Base-by-base conservation (phyloP, 2,797 vertebrate genomes). In the Crenuchus spilurus region DNA sequence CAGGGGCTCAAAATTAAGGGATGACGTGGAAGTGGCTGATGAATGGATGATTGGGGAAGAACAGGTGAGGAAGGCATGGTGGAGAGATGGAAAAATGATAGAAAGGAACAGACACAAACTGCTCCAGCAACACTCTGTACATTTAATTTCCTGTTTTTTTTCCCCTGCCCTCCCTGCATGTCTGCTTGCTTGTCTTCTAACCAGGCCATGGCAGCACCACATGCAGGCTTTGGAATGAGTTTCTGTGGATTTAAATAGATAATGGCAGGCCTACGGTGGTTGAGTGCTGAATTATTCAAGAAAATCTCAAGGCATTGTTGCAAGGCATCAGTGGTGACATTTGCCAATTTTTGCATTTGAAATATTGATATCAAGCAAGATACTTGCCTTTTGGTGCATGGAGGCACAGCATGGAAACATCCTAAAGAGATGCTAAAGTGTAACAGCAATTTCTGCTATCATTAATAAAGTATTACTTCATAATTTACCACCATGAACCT, bases 241-340 rank as follows among this genome's bases (percentile, higher is more conserved):
- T 83, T 83, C 85, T 88, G 73, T 78, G 71, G 85, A 91, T 91
- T 89, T 90, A 89, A 88, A 92, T 89, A 89, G 89, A 91, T 90
- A 89, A 89, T 88, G 83, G 84, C 86, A 84, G 76, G 80, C 83
- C 82, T 86, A 72, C 60, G 76, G 85, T 72, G 86, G 84, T 88
- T 88, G 86, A 84, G 70, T 72, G 76, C 75, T 91, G 85, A 92
- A 92, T 92, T 90, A 90, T 92, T 88, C 84, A 92, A 54, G 58
- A 73, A 84, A 79, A 90, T 84, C 86, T 85, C 81, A 86, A 90
- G 88, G 86, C 88, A 86, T 88, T 88, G 87, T 91, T 89, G 85
- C 80, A 78, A 79, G 80, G 85, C 84, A 79, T 90, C 78, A 82
- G 75, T 82, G 86, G 84, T 82, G 82, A 86, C 88, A 88, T 87